A percentile compares a stretch with the other conserved stretches of the same genome.
These are phyloP conservation scores for Phylloscopus trochiloides DNA, from an alignment of 2,113 vertebrate species.

Conservation along the genomic window DNA sequence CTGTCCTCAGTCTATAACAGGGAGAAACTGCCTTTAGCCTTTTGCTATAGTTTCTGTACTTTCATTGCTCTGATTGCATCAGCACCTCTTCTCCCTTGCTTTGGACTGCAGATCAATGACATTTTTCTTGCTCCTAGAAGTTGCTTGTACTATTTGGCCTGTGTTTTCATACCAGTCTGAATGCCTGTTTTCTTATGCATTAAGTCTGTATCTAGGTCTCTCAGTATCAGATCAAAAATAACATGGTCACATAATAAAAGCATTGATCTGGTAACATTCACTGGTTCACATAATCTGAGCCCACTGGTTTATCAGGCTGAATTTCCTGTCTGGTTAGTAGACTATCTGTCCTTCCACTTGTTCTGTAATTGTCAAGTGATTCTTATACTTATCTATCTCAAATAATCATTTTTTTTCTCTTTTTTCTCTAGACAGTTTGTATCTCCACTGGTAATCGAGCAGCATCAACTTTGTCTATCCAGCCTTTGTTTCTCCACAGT, in stretches of 20 bases:
- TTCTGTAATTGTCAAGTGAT: not conserved
- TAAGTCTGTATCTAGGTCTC: not conserved
- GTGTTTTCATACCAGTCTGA: not conserved
- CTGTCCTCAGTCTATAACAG: not conserved
- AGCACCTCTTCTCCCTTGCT: not conserved
- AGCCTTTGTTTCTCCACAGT: not conserved
- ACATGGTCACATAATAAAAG: not conserved
- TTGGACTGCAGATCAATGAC: not conserved
- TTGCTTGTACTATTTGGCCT: not conserved
- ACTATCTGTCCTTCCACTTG: not conserved
- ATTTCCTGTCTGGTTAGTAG: not conserved
- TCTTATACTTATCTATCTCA: not conserved
- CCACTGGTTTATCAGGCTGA: not conserved
- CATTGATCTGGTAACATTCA: not conserved
- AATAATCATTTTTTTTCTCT: not conserved
- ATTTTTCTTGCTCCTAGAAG: not conserved
- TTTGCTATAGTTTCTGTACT: not conserved
- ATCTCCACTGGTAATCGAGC: not conserved
- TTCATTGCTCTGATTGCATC: not conserved
- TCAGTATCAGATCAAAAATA: not conserved
- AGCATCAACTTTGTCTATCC: not conserved
- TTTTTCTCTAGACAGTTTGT: not conserved
- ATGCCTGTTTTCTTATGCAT: not conserved
- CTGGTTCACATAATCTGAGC: not conserved
- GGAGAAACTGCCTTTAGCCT: not conserved